phyloP scores from a whole-genome alignment of 2,797 vertebrate genomes.

The Gymnocypris eckloni region DNA sequence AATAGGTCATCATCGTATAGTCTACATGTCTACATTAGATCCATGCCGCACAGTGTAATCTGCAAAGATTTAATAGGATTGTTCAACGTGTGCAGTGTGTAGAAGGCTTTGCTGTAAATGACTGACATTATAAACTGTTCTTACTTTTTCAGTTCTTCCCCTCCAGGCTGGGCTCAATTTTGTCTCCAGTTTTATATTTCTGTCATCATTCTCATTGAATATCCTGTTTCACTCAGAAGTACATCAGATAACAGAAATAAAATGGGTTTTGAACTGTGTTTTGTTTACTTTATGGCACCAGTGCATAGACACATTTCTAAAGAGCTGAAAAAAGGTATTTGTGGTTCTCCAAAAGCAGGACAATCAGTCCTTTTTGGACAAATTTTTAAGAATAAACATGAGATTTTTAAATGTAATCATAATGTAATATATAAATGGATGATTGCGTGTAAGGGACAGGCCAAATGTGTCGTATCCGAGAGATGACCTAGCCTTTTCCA shows the following conservation, averaged over 20 bases:
- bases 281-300: background rate
- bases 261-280: background rate
- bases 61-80: too few relatives aligned
- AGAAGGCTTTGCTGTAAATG: background rate
- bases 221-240: background rate
- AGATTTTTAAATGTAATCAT: background rate
- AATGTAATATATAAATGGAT: background rate
- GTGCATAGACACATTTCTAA: background rate
- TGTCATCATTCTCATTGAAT: background rate
- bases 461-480: background rate
- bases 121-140: background rate
- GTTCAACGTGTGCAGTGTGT: too few relatives aligned
- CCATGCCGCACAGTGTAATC: too few relatives aligned
- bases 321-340: background rate
- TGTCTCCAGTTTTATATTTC: background rate
- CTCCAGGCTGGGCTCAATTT: background rate
- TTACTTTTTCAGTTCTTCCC: background rate
- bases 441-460: background rate
- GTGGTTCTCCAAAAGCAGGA: background rate
- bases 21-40: too few relatives aligned
- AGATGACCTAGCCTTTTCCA: conserved; percentile 27
- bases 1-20: too few relatives aligned
- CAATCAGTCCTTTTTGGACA: background rate
- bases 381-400: background rate
- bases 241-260: background rate